Evolutionary conservation across 2,113 vertebrate genomes (phyloP).

Genomic region (Egretta garzetta): DNA sequence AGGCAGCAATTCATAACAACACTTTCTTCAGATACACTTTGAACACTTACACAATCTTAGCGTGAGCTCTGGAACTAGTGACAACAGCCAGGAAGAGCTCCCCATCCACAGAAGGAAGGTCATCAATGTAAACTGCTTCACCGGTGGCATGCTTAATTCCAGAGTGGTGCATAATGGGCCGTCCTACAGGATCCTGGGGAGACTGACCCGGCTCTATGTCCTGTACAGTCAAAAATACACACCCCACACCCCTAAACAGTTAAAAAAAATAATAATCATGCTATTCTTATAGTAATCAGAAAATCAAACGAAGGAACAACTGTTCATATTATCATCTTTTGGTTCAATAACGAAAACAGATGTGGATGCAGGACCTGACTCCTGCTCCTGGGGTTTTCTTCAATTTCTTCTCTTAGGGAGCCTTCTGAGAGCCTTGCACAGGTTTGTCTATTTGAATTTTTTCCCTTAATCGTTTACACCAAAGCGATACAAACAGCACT

Average conservation of each 20-base stretch:
- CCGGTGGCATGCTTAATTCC: slow-evolving; percentile 88
- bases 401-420: background rate
- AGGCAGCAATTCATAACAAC: background rate
- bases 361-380: background rate
- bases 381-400: background rate
- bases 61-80: slow-evolving; percentile 88
- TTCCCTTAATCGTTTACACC: background rate
- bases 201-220: slow-evolving; percentile 71
- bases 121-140: slow-evolving; percentile 88
- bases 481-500: background rate
- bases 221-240: slow-evolving; percentile 61
- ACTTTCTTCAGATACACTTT: background rate
- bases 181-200: slow-evolving; percentile 84
- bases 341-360: background rate
- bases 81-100: slow-evolving; percentile 86
- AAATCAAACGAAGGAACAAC: background rate
- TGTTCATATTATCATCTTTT: background rate
- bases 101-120: slow-evolving; percentile 80
- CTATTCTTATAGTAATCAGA: background rate
- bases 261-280: background rate
- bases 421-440: fast-evolving
- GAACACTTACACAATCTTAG: slow-evolving; percentile 81
- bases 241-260: background rate
- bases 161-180: slow-evolving; percentile 85
- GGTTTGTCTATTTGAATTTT: background rate